phyloP scores from a whole-genome alignment of 2,797 vertebrate species.

The Pangasius krempfi region DNA sequence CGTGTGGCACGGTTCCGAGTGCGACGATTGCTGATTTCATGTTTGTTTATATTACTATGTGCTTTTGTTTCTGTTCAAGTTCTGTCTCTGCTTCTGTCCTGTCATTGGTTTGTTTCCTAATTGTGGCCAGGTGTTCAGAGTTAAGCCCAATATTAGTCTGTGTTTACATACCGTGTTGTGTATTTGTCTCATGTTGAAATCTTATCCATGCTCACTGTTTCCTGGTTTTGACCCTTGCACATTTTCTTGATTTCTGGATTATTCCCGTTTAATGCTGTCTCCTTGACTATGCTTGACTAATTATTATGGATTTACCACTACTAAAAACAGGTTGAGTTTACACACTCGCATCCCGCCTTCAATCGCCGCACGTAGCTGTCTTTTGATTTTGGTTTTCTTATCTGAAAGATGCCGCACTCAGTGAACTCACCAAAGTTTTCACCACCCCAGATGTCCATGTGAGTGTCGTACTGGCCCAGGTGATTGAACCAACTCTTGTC shows the following conservation, averaged over 20 bases:
- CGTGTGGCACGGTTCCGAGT: background rate
- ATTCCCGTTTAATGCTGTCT: background rate
- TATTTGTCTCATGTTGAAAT: background rate
- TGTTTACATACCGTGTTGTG: background rate
- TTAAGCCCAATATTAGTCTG: background rate
- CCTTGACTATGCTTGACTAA: background rate
- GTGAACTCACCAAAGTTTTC: conserved; percentile 93
- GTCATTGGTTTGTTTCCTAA: background rate
- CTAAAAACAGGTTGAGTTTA: background rate
- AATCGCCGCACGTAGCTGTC: background rate
- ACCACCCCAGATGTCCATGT: conserved; percentile 99
- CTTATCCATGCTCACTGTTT: background rate
- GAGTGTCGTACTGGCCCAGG: conserved; percentile 95
- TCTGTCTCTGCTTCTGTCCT: background rate
- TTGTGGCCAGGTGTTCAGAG: too few relatives aligned
- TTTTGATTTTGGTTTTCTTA: background rate
- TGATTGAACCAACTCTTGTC: conserved; percentile 98
- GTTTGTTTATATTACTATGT: background rate
- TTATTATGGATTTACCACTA: background rate
- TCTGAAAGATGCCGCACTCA: background rate
- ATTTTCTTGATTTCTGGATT: background rate
- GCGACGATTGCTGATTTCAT: background rate
- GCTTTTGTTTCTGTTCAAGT: background rate
- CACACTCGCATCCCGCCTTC: too few relatives aligned
- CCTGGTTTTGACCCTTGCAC: background rate